Conservation (phyloP, 2,888 invertebrate species). For the Resseliella maxima region DNA sequence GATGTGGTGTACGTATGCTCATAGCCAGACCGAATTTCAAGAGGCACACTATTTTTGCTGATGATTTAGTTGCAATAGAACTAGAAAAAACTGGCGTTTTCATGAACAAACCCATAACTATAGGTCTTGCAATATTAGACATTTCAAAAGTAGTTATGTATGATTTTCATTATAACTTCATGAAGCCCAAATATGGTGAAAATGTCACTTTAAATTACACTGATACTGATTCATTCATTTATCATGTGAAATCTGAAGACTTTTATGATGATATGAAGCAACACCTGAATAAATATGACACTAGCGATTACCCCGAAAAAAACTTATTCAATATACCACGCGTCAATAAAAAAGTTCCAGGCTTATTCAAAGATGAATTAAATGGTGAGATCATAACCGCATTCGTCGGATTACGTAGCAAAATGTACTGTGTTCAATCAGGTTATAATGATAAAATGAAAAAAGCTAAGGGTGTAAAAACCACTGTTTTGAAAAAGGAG, state of each 20-base stretch:
- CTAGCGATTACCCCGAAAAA: not conserved
- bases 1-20: constrained; percentile 62
- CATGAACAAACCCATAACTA: constrained; percentile 65
- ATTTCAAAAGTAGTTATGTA: constrained; percentile 57
- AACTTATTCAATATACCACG: not conserved
- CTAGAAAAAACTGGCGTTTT: constrained; percentile 57
- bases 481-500: not conserved
- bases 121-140: constrained; percentile 65
- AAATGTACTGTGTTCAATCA: constrained; percentile 38
- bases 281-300: not conserved
- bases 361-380: not conserved
- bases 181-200: constrained; percentile 54
- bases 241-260: constrained; percentile 11
- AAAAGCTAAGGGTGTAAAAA: constrained; percentile 75
- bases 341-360: constrained; percentile 10
- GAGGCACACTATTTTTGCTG: constrained; percentile 59
- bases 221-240: constrained; percentile 57
- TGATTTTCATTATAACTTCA: constrained; percentile 58
- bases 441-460: not conserved
- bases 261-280: not conserved
- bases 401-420: not conserved
- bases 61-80: not conserved
- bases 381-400: not conserved
- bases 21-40: constrained; percentile 64
- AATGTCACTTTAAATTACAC: constrained; percentile 57